Base-by-base conservation (phyloP, 2,113 vertebrate species). In the Forbesichthys agassizii region DNA sequence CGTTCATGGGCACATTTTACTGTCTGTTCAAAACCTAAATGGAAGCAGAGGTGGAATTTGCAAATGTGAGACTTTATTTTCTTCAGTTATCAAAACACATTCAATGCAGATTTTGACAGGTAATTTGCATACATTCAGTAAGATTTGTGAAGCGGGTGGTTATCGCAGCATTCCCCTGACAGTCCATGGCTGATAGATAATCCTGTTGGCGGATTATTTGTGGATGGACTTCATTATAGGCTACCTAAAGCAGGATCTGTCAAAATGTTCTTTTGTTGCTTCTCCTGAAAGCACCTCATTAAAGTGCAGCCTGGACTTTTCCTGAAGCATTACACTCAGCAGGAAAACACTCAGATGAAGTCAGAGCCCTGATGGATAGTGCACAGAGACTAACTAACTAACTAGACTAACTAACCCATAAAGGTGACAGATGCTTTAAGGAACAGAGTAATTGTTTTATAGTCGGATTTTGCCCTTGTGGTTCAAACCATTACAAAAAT, bases 1-100 rank as follows among this genome's bases (percentile, higher is more conserved):
- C 96, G 91, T 85, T 97, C 96, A 0, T 99, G 98, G 59, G 96
- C 92, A 46, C 97, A 99, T 66, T 98, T 99, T 74, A 99, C 92
- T 3, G 95, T 94, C 90, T 96, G 92, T 68, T 93, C 68, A 60
- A 99, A 93, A 33, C 94, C 97, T 98, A 77, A 63, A 11, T 76
- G 42, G 27, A 58, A 77, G 64, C 11, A 20, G 56, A 55, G 14
- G 10, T 16, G 4, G 54, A 63, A 4, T 57, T 64, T 65, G 42
- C 56, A 58, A 58, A 51, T 1, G 0, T 9, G 1, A 16, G 13
- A 16, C 52, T 20, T 9, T 68, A 14, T 10, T 61, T 27, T 77
- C 49, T 42, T 67, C 48, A 48, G 33, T 54, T 6, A 51, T 11
- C 10, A 10, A 56, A 56, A 20, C 18, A 56, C 9, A 9, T 16